Percentiles rank a stretch among this genome's conserved stretches.
Conservation (phyloP, 1,140 invertebrate species). For the Metaphire vulgaris region DNA sequence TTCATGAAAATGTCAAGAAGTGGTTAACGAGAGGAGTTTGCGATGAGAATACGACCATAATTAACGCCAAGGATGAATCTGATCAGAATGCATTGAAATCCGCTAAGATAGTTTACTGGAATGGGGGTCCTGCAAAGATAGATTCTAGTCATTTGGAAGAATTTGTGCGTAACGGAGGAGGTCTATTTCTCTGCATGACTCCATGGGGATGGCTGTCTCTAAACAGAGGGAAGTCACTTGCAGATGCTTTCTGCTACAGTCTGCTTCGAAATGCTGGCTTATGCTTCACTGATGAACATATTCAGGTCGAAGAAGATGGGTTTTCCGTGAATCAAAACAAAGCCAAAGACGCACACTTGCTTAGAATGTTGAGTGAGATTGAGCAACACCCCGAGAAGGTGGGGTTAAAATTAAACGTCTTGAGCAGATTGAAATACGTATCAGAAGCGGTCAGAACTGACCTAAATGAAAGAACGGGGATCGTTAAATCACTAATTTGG, state of each 20-base stretch:
- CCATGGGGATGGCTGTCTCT: conserved; percentile 26
- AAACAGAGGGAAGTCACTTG: not conserved
- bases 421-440: not conserved
- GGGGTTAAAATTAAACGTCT: not conserved
- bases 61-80: too few relatives aligned
- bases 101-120: not conserved
- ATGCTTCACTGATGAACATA: too few relatives aligned
- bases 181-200: conserved; percentile 2
- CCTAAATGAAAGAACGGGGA: too few relatives aligned
- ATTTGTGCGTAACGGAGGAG: conserved; percentile 10
- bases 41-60: too few relatives aligned
- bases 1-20: not conserved
- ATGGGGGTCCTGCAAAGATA: not conserved
- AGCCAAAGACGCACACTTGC: too few relatives aligned
- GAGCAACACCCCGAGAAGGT: not conserved
- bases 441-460: not conserved
- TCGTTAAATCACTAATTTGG: too few relatives aligned
- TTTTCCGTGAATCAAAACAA: too few relatives aligned
- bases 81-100: not conserved
- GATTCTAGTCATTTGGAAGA: not conserved
- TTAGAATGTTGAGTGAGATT: not conserved
- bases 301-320: too few relatives aligned
- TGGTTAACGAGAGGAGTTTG: conserved; percentile 2
- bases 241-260: too few relatives aligned
- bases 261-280: too few relatives aligned